Conservation (phyloP, 2,888 invertebrate genomes). For the Pardosa pseudoannulata region DNA sequence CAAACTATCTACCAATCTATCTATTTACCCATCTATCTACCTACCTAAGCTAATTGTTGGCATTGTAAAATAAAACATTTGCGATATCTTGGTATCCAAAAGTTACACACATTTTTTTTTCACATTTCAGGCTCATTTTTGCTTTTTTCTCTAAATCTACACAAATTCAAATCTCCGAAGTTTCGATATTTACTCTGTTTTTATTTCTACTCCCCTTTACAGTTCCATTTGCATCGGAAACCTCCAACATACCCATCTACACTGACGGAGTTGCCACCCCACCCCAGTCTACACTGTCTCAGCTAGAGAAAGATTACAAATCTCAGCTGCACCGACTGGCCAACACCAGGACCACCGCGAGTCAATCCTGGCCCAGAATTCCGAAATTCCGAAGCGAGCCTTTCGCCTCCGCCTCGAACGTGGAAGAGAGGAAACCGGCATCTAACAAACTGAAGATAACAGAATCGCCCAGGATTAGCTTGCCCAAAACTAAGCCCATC, state of each 20-base stretch:
- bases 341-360: background rate
- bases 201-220: too few species aligned
- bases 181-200: too few species aligned
- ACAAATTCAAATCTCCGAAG: too few species aligned
- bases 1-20: too few species aligned
- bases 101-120: too few species aligned
- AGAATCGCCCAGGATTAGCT: background rate
- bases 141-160: too few species aligned
- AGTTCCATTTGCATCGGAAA: conserved; percentile 20
- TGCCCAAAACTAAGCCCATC: conserved; percentile 13
- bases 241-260: conserved; percentile 33
- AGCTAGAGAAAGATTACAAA: conserved; percentile 53
- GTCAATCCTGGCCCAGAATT: background rate
- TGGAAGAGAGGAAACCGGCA: conserved; percentile 24
- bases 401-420: conserved; percentile 23
- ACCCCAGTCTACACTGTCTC: conserved; percentile 41
- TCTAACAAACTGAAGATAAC: background rate
- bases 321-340: conserved; percentile 18
- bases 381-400: conserved; percentile 18
- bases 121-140: too few species aligned
- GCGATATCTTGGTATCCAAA: too few species aligned
- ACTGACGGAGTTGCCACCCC: conserved; percentile 40
- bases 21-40: too few species aligned
- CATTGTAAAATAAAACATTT: too few species aligned
- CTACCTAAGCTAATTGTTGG: too few species aligned